Evolutionary conservation across 2,888 invertebrate species (phyloP).

Genomic region (Phorcus lineatus): DNA sequence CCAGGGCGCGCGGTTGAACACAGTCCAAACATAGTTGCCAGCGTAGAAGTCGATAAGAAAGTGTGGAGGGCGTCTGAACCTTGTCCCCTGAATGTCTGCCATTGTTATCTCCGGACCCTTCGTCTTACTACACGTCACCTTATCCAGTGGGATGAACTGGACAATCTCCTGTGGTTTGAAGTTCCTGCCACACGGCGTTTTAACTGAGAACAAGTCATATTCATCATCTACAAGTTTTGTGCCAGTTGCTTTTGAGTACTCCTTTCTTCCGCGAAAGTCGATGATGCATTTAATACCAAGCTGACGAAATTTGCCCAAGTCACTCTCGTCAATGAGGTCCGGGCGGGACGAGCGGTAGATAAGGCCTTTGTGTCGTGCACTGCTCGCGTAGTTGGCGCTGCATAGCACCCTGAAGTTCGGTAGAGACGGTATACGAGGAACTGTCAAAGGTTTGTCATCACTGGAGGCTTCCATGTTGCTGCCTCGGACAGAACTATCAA

Average conservation of each 20-base stretch:
- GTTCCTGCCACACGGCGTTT: slow-evolving; percentile 41
- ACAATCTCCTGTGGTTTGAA: slow-evolving; percentile 46
- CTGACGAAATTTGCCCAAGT: slow-evolving; percentile 48
- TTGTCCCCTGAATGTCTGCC: neutral
- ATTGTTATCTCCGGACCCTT: neutral
- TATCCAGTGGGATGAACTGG: neutral
- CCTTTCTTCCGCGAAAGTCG: slow-evolving; percentile 62
- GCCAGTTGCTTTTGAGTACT: slow-evolving; percentile 56
- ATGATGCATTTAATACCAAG: slow-evolving; percentile 61
- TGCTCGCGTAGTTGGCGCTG: slow-evolving; percentile 1
- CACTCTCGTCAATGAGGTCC: slow-evolving; percentile 56
- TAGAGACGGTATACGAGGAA: slow-evolving; percentile 21
- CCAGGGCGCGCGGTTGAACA: slow-evolving; percentile 60
- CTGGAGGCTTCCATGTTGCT: slow-evolving; percentile 27
- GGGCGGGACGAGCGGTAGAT: slow-evolving; percentile 68
- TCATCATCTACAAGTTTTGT: slow-evolving; percentile 53
- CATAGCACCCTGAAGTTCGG: slow-evolving; percentile 48
- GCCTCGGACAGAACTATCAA: neutral
- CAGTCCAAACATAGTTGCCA: slow-evolving; percentile 50
- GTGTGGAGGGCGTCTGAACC: slow-evolving; percentile 25
- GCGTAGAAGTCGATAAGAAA: slow-evolving; percentile 61
- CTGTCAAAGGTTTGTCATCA: neutral
- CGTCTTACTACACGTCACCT: neutral
- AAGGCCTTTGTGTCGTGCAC: slow-evolving; percentile 16
- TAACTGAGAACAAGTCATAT: slow-evolving; percentile 55